Evolutionary conservation across 2,113 vertebrate species (phyloP), one percentile per base, ranked within the genome.

Genomic region (Oenanthe melanoleuca): DNA sequence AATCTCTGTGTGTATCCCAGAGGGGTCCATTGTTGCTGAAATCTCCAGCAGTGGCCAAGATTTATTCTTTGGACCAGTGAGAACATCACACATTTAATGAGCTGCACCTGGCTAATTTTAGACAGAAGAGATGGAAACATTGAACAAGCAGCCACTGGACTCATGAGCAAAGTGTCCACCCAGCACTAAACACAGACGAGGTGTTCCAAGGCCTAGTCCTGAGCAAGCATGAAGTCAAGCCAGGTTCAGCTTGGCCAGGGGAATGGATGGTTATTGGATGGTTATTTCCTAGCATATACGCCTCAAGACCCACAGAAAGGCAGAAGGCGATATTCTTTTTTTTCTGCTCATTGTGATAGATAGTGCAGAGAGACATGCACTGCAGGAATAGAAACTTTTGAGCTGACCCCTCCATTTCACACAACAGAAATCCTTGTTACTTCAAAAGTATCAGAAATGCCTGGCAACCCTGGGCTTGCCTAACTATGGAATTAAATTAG

Each of bases 71-170:
- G 11, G 57, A 89, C n/a, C 63, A 38, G 38, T 1, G 2, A 83
- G 37, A 92, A 83, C 17, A 57, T 33, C 55, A 49, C 37, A 56
- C 15, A 64, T 37, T 55, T 50, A 83, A 63, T 0, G 0, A 88
- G 71, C 28, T 52, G 38, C 26, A 79, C 47, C 71, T 25, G 22
- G 44, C 59, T 92, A 75, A 81, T 89, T 95, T 88, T 85, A 93
- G 81, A 84, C 55, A 95, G 88, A 74, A 34, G 37, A 57, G 38
- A 74, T 21, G n/a, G 53, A 66, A 86, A 80, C 40, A 75, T 6
- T 2, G 15, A 60, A 42, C 17, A 59, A 89, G 15, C 50, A 78
- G 52, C 37, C 60, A 38, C 60, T 47, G 8, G 37, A 47, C n/a
- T 31, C 49, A 60, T 0, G 15, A 87, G 52, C 34, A 24, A 80